phyloP scores from a whole-genome alignment of 2,113 vertebrate species.

The Toxotes chatareus region DNA sequence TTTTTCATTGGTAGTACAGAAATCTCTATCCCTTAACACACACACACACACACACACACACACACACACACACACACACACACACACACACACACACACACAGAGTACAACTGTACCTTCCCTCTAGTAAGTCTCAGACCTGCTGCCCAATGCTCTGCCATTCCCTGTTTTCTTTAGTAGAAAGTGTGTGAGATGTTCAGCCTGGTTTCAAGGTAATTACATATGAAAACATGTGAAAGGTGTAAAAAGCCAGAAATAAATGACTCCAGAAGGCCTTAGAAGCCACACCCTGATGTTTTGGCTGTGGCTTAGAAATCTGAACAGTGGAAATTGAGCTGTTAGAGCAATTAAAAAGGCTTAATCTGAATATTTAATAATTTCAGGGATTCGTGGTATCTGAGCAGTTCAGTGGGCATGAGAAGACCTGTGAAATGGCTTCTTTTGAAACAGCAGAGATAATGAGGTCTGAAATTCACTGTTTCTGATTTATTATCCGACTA shows the following conservation, averaged over 20 bases:
- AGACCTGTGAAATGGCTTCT: conserved; percentile 62
- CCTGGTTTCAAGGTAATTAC: conserved; percentile 60
- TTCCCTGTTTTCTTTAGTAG: conserved; percentile 16
- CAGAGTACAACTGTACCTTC: not conserved
- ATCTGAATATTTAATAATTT: conserved; percentile 72
- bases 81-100: not conserved
- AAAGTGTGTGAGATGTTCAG: conserved; percentile 44
- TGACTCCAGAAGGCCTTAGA: conserved; percentile 39
- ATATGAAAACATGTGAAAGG: conserved; percentile 62
- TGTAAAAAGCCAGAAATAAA: conserved; percentile 55
- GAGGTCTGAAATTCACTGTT: conserved; percentile 62
- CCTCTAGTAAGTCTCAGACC: conserved; percentile 21
- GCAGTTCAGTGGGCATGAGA: conserved; percentile 59
- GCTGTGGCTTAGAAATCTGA: conserved; percentile 47
- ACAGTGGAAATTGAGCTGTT: conserved; percentile 56
- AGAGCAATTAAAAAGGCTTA: conserved; percentile 65
- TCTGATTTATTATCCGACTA: conserved; percentile 59
- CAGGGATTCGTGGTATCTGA: conserved; percentile 60
- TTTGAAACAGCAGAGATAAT: conserved; percentile 66
- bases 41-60: not conserved
- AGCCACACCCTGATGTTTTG: conserved; percentile 48
- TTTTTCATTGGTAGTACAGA: conserved; percentile 17
- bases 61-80: not conserved
- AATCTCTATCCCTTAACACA: conserved; percentile 32
- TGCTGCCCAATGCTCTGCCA: conserved; percentile 16